phyloP scores from a whole-genome alignment of 2,888 invertebrate genomes.

The Calameuta idolon region DNA sequence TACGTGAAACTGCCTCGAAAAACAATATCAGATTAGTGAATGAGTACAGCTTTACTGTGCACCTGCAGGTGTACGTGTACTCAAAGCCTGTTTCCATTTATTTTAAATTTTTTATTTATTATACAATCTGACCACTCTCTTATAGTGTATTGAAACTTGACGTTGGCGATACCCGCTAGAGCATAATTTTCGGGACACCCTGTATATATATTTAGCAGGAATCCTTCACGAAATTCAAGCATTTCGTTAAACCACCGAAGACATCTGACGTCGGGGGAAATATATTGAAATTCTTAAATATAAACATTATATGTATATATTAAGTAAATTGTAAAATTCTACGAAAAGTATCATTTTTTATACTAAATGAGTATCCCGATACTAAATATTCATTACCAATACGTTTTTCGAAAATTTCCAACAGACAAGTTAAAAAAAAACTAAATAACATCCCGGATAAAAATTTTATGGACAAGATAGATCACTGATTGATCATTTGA shows the following conservation, averaged over 20 bases:
- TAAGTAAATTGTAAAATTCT: background rate
- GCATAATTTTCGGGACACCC: too few relatives aligned
- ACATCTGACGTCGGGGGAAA: background rate
- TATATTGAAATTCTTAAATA: background rate
- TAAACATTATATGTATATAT: background rate
- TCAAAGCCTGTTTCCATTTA: background rate
- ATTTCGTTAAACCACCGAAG: background rate
- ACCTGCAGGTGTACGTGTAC: background rate
- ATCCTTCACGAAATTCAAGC: too few relatives aligned
- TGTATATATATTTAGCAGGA: too few relatives aligned
- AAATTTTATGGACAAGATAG: too few relatives aligned
- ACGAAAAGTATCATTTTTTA: background rate
- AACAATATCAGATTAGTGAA: slow-evolving; percentile 43
- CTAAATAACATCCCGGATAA: background rate
- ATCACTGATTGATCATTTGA: too few relatives aligned
- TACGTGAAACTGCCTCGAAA: slow-evolving; percentile 21
- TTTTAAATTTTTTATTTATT: background rate
- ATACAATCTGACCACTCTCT: background rate
- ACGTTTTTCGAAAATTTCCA: background rate
- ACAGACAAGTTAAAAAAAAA: background rate
- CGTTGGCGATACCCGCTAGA: too few relatives aligned
- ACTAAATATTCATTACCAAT: too few relatives aligned
- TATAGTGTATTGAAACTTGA: background rate
- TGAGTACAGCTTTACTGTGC: slow-evolving; percentile 12
- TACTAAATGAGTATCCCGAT: too few relatives aligned